Evolutionary conservation across 2,888 invertebrate species (phyloP).

Genomic region (Iselma pallidipennis): DNA sequence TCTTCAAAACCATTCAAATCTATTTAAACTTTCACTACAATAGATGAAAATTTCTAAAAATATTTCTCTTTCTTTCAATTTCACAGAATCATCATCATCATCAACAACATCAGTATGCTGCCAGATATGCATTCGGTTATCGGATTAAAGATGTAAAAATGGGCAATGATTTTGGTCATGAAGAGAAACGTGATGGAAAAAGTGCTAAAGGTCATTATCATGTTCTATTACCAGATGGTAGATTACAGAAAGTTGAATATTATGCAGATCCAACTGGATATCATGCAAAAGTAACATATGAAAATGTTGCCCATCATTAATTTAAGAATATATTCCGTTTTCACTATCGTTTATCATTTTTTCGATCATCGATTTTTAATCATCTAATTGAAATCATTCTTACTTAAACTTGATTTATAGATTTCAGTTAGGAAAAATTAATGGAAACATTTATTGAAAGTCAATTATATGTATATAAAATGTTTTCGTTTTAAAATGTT

Average conservation of each 20-base stretch:
- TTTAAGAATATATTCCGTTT: no score
- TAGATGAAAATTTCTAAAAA: not conserved
- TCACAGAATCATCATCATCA: constrained; percentile 7
- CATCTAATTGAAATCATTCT: not conserved
- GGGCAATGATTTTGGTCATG: constrained; percentile 78
- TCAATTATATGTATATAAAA: no score
- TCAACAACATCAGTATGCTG: constrained; percentile 50
- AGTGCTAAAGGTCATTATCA: constrained; percentile 75
- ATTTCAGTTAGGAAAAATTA: not conserved
- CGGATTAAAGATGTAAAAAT: constrained; percentile 71
- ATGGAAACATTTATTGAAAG: no score
- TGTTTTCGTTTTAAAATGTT: no score
- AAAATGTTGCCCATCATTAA: constrained; percentile 42
- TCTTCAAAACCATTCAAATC: not conserved
- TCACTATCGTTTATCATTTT: no score
- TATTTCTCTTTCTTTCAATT: not conserved
- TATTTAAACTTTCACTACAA: not conserved
- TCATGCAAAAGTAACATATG: constrained; percentile 77
- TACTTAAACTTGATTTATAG: not conserved
- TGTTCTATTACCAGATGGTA: constrained; percentile 77
- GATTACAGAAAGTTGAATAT: constrained; percentile 77
- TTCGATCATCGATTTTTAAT: no score
- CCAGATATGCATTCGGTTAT: constrained; percentile 65
- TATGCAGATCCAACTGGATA: constrained; percentile 76
- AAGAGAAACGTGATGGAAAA: constrained; percentile 70